These are phyloP conservation scores for Plebejus argus DNA, from an alignment of 2,888 invertebrate genomes.

Conservation along the genomic window DNA sequence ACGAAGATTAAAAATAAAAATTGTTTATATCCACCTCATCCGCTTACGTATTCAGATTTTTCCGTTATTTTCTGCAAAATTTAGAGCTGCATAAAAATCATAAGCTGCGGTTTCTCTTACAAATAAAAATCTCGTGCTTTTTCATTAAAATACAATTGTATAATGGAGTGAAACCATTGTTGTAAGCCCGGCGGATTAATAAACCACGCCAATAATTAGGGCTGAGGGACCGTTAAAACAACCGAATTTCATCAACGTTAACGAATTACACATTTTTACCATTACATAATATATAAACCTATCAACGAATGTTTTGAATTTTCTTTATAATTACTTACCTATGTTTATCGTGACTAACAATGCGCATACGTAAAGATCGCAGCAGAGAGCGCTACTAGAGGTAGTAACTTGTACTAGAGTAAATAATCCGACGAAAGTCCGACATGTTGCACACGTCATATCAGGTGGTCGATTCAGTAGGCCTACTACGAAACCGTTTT, in stretches of 20 bases:
- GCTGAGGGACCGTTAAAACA: constrained; percentile 13
- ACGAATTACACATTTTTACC: constrained; percentile 5
- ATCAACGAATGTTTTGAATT: not conserved
- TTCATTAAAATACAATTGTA: not conserved
- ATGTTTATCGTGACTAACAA: too few species aligned
- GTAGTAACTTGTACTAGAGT: too few species aligned
- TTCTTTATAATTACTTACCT: too few species aligned
- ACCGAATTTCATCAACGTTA: constrained; percentile 1
- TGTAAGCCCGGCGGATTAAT: constrained; percentile 13
- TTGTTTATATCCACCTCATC: too few species aligned
- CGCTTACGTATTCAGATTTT: too few species aligned
- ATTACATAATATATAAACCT: not conserved
- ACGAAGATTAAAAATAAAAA: too few species aligned
- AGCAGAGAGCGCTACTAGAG: too few species aligned
- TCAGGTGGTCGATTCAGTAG: too few species aligned
- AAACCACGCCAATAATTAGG: constrained; percentile 13
- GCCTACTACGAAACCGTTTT: too few species aligned
- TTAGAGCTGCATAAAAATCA: not conserved
- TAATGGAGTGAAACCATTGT: constrained; percentile 1
- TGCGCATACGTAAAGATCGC: too few species aligned
- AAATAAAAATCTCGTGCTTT: not conserved
- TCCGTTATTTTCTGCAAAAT: not conserved
- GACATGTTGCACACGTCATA: too few species aligned
- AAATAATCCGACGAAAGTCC: too few species aligned
- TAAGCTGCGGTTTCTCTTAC: not conserved